Conservation (phyloP, 2,797 vertebrate species). For the Tinamus major region DNA sequence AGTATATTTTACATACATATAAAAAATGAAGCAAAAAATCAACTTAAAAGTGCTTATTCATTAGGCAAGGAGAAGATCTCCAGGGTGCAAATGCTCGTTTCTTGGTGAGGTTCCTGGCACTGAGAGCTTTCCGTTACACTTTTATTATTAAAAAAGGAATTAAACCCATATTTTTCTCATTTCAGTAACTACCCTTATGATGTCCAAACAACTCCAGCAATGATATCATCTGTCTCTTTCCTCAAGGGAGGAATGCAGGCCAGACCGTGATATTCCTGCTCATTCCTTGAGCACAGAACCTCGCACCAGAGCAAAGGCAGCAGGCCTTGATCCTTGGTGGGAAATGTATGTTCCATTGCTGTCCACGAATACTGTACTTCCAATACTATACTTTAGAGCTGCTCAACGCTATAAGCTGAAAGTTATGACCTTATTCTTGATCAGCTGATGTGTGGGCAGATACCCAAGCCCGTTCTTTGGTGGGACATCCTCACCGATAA, state of each 20-base stretch:
- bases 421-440: neutral
- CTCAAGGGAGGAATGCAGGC: conserved; percentile 12
- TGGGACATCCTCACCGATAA: accelerated
- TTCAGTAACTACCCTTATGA: neutral
- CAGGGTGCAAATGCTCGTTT: neutral
- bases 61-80: neutral
- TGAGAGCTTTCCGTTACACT: neutral
- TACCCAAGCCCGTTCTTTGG: neutral
- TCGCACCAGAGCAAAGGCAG: neutral
- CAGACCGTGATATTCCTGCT: neutral
- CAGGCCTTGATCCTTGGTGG: neutral
- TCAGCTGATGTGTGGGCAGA: neutral
- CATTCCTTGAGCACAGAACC: neutral
- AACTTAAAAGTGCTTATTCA: neutral
- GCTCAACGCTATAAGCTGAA: neutral
- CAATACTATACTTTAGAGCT: neutral
- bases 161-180: conserved; percentile 30
- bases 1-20: neutral
- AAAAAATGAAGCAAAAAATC: neutral
- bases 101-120: conserved; percentile 1
- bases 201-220: conserved; percentile 23
- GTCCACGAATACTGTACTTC: neutral
- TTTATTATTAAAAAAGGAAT: conserved; percentile 27
- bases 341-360: neutral
- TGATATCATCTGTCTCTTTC: conserved; percentile 28